Conservation (phyloP, 2,113 vertebrate species). For the Lonchura striata region DNA sequence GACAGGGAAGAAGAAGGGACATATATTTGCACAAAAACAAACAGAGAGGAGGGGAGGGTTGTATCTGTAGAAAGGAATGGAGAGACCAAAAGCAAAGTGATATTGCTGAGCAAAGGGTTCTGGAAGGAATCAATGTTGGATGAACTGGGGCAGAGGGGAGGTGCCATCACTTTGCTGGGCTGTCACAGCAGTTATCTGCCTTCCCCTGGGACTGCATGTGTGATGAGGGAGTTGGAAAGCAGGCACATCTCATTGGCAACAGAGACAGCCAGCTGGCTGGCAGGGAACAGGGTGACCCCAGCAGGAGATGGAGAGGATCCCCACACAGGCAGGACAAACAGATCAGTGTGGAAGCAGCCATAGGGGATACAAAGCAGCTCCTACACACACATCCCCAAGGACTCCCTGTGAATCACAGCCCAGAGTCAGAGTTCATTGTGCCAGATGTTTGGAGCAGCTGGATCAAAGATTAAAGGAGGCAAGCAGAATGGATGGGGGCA, state of each 20-base stretch:
- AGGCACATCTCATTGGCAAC: neutral
- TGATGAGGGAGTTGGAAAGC: neutral
- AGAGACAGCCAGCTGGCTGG: neutral
- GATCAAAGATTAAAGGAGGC: slow-evolving; percentile 38
- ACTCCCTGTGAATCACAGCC: neutral
- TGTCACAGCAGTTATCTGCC: neutral
- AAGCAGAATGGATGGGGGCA: neutral
- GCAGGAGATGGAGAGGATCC: neutral
- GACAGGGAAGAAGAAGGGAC: neutral
- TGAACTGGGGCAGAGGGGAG: neutral
- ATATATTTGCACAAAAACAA: neutral
- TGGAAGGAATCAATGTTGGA: neutral
- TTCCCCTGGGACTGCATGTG: neutral
- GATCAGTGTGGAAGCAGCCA: neutral
- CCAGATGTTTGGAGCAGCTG: slow-evolving; percentile 56
- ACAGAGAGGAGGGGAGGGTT: neutral
- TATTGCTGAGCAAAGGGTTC: neutral
- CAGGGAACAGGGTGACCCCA: neutral
- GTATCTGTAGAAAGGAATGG: neutral
- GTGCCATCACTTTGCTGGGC: neutral
- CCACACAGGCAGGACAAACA: neutral
- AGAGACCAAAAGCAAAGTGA: neutral
- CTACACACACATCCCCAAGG: neutral
- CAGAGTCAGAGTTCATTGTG: slow-evolving; percentile 18
- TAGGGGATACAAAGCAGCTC: neutral